These are phyloP conservation scores for Phenganax stokvisi DNA, from an alignment of 92 coral and sea anemone species.

Conservation along the genomic window DNA sequence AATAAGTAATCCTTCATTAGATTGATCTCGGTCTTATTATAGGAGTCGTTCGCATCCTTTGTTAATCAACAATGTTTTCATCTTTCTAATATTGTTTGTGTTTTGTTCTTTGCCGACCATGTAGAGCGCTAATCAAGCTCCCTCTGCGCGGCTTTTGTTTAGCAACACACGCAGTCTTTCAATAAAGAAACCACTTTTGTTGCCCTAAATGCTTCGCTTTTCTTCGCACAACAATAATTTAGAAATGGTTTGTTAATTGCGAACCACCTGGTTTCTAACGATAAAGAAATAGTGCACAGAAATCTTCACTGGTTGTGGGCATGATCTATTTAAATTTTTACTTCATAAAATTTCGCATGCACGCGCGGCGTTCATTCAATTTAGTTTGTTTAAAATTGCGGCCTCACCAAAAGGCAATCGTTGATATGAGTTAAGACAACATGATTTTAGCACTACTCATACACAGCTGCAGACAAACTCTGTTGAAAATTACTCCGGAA, in stretches of 20 bases:
- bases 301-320: background rate
- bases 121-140: slow-evolving; percentile 45
- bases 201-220: slow-evolving; percentile 33
- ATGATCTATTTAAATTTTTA: slow-evolving; percentile 30
- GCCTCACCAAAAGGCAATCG: slow-evolving; percentile 39
- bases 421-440: slow-evolving; percentile 40
- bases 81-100: slow-evolving; percentile 41
- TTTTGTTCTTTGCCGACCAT: slow-evolving; percentile 47
- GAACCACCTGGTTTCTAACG: slow-evolving; percentile 44
- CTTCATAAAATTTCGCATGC: slow-evolving; percentile 33
- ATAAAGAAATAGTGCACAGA: background rate
- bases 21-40: slow-evolving; percentile 37
- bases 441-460: slow-evolving; percentile 16
- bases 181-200: slow-evolving; percentile 40
- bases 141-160: slow-evolving; percentile 44
- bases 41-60: slow-evolving; percentile 35
- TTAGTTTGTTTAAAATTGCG: slow-evolving; percentile 39
- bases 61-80: slow-evolving; percentile 44
- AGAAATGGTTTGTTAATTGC: slow-evolving; percentile 35
- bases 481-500: background rate
- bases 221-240: slow-evolving; percentile 27
- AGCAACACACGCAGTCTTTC: slow-evolving; percentile 32
- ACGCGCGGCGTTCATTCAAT: slow-evolving; percentile 28
- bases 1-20: slow-evolving; percentile 37
- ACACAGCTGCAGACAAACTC: slow-evolving; percentile 21